Conservation (phyloP, 2,797 vertebrate species). For the Rhynchotus rufescens region DNA sequence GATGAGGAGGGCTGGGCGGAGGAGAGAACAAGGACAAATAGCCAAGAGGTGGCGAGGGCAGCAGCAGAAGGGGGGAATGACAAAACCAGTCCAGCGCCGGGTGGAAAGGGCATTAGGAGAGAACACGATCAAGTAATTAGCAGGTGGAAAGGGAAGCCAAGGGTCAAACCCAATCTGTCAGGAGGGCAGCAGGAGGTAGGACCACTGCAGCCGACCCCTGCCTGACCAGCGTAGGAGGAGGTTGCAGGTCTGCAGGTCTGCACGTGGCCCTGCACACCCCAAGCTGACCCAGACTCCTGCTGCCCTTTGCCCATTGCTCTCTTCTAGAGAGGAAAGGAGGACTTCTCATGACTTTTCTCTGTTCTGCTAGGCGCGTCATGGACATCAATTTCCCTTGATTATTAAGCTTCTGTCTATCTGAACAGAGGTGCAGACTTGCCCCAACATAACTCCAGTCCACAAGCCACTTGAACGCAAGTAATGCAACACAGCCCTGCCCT, state of each 20-base stretch:
- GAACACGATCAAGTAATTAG: not conserved
- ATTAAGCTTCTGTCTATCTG: not conserved
- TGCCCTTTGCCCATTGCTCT: accelerated
- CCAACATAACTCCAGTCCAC: not conserved
- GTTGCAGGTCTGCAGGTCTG: no score
- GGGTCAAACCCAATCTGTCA: conserved; percentile 29
- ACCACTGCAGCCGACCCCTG: not conserved
- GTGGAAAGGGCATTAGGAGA: conserved; percentile 21
- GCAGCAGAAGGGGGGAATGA: not conserved
- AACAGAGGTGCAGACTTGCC: not conserved
- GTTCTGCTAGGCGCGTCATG: not conserved
- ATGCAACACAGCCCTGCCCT: not conserved
- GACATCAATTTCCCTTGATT: not conserved
- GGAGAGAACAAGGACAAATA: not conserved
- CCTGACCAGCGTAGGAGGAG: not conserved
- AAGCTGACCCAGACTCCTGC: not conserved
- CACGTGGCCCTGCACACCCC: accelerated
- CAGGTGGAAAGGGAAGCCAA: conserved; percentile 34
- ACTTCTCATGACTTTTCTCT: not conserved
- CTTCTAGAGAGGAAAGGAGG: not conserved
- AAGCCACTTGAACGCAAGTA: not conserved
- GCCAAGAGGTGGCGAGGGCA: not conserved
- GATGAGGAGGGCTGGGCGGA: not conserved
- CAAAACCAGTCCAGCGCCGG: not conserved
- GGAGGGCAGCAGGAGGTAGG: not conserved